Percentiles rank a stretch among this genome's conserved stretches.
Evolutionary conservation across 2,113 vertebrate genomes (phyloP).

Genomic region (Bos javanicus): DNA sequence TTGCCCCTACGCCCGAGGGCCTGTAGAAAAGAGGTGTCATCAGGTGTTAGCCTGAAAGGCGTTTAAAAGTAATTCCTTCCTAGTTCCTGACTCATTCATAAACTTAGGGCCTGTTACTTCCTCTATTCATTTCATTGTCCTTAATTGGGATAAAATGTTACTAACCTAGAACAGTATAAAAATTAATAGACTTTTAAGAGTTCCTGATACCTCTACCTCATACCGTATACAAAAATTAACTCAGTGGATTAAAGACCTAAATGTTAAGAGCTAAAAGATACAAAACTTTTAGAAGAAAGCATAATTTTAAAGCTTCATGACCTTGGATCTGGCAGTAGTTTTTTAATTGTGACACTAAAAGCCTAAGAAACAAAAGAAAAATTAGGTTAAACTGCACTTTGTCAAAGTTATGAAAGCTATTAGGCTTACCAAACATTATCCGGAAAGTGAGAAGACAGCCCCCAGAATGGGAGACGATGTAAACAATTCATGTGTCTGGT

Average conservation of each 20-base stretch:
- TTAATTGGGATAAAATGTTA: neutral
- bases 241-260: neutral
- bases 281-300: neutral
- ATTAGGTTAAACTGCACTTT: neutral
- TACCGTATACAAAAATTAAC: neutral
- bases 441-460: neutral
- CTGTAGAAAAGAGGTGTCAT: neutral
- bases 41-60: neutral
- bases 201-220: neutral
- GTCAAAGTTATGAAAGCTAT: neutral
- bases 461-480: neutral
- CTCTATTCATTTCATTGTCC: conserved; percentile 5
- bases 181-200: neutral
- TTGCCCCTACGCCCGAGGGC: neutral
- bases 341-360: neutral
- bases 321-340: neutral
- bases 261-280: neutral
- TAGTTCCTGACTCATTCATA: neutral
- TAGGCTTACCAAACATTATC: neutral
- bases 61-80: neutral
- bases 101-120: neutral
- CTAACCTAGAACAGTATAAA: neutral
- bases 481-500: neutral
- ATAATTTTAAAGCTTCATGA: neutral
- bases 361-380: neutral